Evolutionary conservation across 2,797 vertebrate species (phyloP).

Genomic region (Cephalopachus bancanus): DNA sequence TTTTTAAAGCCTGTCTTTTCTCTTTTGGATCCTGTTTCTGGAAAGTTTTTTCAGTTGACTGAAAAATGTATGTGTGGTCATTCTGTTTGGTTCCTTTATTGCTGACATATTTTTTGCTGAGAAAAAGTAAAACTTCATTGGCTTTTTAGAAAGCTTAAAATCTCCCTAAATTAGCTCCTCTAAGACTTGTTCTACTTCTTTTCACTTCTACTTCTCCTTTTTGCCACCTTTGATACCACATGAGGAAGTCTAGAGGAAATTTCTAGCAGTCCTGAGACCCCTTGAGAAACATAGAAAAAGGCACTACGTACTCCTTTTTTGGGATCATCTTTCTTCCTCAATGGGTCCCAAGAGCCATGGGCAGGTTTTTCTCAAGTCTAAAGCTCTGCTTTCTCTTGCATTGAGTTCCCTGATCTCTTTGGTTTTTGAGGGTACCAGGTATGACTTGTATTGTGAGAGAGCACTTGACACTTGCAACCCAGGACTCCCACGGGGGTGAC

Average conservation of each 20-base stretch:
- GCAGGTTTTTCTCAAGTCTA: background rate
- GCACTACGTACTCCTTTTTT: background rate
- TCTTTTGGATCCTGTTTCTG: background rate
- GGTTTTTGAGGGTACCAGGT: too few relatives aligned
- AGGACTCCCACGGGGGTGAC: too few relatives aligned
- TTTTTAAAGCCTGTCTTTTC: background rate
- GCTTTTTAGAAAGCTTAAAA: background rate
- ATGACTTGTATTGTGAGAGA: too few relatives aligned
- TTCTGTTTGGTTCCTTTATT: background rate
- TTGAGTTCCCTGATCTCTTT: too few relatives aligned
- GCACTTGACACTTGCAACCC: too few relatives aligned
- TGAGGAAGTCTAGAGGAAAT: background rate
- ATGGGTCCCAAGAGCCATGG: too few relatives aligned
- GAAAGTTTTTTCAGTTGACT: background rate
- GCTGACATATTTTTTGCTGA: background rate
- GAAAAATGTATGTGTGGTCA: background rate
- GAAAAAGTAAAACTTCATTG: background rate
- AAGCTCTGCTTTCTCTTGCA: too few relatives aligned
- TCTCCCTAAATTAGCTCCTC: background rate
- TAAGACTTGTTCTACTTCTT: background rate
- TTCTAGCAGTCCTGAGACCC: background rate
- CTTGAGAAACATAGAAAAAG: background rate
- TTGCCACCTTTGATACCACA: background rate
- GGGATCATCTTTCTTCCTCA: background rate
- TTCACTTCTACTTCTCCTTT: background rate